A percentile compares a stretch with the other conserved stretches of the same genome.
These are phyloP conservation scores for Atta cephalotes DNA, from an alignment of 1,140 invertebrate species.

Conservation along the genomic window DNA sequence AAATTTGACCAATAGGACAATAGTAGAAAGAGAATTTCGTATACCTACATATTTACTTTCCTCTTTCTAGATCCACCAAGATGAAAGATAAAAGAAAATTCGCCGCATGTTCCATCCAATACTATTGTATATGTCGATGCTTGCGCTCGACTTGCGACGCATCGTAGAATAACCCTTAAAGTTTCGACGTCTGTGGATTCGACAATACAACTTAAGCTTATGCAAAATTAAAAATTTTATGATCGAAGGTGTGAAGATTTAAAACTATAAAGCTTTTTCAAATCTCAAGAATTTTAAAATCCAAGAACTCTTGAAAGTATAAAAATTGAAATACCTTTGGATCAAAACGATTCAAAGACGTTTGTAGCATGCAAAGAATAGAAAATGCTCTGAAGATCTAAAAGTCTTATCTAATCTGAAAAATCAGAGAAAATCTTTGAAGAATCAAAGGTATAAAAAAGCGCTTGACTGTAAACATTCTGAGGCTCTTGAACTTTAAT, in stretches of 20 bases:
- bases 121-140: too few species aligned
- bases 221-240: background rate
- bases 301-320: background rate
- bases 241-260: background rate
- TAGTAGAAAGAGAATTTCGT: too few species aligned
- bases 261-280: background rate
- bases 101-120: too few species aligned
- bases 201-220: background rate
- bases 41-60: too few species aligned
- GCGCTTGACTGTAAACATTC: background rate
- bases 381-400: background rate
- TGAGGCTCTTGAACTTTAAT: background rate
- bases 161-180: too few species aligned
- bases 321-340: slow-evolving; percentile 9
- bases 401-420: background rate
- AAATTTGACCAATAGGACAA: too few species aligned
- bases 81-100: too few species aligned
- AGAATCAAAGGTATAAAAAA: background rate
- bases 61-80: too few species aligned
- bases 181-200: background rate
- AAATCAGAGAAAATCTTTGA: background rate
- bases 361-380: background rate
- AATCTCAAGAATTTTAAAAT: background rate
- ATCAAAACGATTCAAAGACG: background rate
- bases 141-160: too few species aligned